phyloP scores from a whole-genome alignment of 2,113 vertebrate species.

The Narcine bancroftii region DNA sequence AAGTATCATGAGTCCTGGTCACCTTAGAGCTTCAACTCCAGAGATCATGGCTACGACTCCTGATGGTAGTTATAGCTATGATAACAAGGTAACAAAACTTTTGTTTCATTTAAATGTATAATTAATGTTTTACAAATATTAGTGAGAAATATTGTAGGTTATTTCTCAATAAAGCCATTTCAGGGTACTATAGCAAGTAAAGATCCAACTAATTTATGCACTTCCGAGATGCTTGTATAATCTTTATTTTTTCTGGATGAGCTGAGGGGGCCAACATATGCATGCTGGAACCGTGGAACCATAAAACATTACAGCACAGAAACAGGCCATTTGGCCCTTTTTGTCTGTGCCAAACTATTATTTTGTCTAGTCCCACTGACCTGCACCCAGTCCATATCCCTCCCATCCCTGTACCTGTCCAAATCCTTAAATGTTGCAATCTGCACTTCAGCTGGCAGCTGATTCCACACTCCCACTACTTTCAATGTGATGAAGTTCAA shows the following conservation, averaged over 20 bases:
- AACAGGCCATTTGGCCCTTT: too few relatives aligned
- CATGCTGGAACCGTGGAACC: too few relatives aligned
- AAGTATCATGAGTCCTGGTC: slow-evolving; percentile 95
- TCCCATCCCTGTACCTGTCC: too few relatives aligned
- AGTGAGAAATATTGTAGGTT: too few relatives aligned
- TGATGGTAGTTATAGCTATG: slow-evolving; percentile 86
- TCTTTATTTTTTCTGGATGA: neutral
- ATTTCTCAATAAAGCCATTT: neutral
- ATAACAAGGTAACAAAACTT: slow-evolving; percentile 76
- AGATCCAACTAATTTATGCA: neutral
- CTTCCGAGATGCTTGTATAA: neutral
- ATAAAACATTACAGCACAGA: too few relatives aligned
- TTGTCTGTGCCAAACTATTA: too few relatives aligned
- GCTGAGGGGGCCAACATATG: neutral
- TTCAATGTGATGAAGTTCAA: too few relatives aligned
- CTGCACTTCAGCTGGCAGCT: too few relatives aligned
- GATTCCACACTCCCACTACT: too few relatives aligned
- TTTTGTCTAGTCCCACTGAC: too few relatives aligned
- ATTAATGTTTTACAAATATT: neutral
- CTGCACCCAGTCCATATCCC: too few relatives aligned
- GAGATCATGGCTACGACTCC: slow-evolving; percentile 94
- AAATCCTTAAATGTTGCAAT: too few relatives aligned
- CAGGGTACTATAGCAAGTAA: neutral
- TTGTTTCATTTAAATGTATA: neutral
- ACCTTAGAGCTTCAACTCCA: slow-evolving; percentile 86